Base-by-base conservation (phyloP, 2,113 vertebrate genomes). In the Sylvia atricapilla region DNA sequence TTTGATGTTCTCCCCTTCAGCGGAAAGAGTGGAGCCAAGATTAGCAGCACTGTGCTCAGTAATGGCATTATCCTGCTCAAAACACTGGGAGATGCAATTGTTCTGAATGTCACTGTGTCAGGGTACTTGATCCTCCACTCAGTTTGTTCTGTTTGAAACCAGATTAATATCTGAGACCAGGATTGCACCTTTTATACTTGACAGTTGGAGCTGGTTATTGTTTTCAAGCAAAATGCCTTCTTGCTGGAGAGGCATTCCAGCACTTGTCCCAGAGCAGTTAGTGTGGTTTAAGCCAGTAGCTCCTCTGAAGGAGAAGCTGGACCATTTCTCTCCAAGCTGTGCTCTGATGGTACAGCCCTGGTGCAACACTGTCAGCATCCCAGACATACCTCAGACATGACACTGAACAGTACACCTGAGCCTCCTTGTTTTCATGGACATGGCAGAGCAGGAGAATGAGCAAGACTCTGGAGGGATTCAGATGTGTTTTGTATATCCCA, bases 21-120 rank as follows among this genome's bases (percentile, higher is more conserved):
- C 7, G 4, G 75, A 53, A 94, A 74, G 35, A 76, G 30, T 4
- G 17, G 53, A 88, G 75, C 68, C 0, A 5, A 96, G 73, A 92
- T 93, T 50, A 82, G 23, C 64, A 55, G 58, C 35, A 73, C 7
- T 66, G 62, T 60, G 50, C 50, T 67, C 63, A 20, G 55, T 67
- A 66, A 91, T 37, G 82, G 87, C 21, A 85, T 95, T 83, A 87
- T 35, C 53, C 66, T 60, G 37, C 56, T 86, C 80, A 68, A 74
- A 92, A 81, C 93, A 86, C 76, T 12, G 18, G 84, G 72, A 77
- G 46, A 85, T 49, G 43, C 16, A 15, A 22, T 69, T 76, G 37
- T 81, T 73, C 53, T 76, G 84, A 93, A 87, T 68, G 75, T 62
- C 94, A 81, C 55, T 72, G 35, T 35, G 5, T 46, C 33, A 13